Conservation (phyloP, 2,888 invertebrate genomes). For the Stenodera caucasica region DNA sequence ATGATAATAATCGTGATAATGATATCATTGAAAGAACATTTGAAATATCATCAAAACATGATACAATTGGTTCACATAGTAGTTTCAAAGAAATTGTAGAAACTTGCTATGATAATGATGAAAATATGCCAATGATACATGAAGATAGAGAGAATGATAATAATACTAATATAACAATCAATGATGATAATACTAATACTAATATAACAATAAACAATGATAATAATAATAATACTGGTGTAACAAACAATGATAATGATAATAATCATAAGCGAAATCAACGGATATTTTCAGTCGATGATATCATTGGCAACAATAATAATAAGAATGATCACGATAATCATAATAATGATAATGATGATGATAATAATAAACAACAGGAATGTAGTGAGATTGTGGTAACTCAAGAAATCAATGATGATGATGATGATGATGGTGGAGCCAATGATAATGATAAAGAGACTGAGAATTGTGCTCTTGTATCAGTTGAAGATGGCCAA, state of each 20-base stretch:
- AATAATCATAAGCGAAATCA: constrained; percentile 26
- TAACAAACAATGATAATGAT: constrained; percentile 12
- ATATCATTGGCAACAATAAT: constrained; percentile 45
- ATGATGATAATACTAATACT: not conserved
- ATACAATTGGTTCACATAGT: not conserved
- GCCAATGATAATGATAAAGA: constrained; percentile 11
- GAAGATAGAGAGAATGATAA: constrained; percentile 17
- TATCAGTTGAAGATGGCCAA: constrained; percentile 39
- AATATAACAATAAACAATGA: constrained; percentile 11
- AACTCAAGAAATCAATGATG: constrained; percentile 19
- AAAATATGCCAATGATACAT: constrained; percentile 6
- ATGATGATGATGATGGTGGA: constrained; percentile 13
- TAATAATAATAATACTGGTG: constrained; percentile 12
- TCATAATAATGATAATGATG: not conserved
- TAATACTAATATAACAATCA: constrained; percentile 4
- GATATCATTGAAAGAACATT: constrained; percentile 2
- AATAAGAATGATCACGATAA: not conserved
- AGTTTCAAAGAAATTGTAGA: not conserved
- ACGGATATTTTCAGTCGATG: constrained; percentile 47
- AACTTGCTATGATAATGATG: constrained; percentile 6
- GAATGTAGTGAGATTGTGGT: not conserved
- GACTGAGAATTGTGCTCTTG: constrained; percentile 25
- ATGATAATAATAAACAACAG: too few relatives aligned
- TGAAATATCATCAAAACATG: not conserved
- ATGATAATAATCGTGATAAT: constrained; percentile 11